Percentiles rank a stretch among this genome's conserved stretches.
Conservation (phyloP, 2,888 invertebrate species). For the Temnothorax rugatulus region DNA sequence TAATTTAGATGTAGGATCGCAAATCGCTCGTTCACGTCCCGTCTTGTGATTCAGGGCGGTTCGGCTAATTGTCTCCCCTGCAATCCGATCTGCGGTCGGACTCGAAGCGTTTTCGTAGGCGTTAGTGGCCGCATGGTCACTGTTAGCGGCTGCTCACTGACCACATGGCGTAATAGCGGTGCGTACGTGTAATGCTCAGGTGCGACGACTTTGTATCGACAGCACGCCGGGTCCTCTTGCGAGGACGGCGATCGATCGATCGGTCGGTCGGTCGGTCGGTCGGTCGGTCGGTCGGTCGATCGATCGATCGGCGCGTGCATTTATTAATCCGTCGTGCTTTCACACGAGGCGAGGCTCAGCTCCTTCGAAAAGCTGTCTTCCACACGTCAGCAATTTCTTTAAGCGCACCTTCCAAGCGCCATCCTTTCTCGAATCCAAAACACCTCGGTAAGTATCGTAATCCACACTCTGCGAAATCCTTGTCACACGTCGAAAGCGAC, state of each 20-base stretch:
- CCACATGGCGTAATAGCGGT: conserved; percentile 37
- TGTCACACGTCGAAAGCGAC: conserved; percentile 32
- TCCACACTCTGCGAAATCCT: conserved; percentile 38
- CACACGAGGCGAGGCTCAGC: not conserved
- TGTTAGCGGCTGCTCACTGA: conserved; percentile 36
- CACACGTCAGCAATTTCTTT: conserved; percentile 31
- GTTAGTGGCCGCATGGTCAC: conserved; percentile 50
- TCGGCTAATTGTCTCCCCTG: conserved; percentile 46
- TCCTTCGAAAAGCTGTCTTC: not conserved
- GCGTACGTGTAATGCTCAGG: conserved; percentile 48
- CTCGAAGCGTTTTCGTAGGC: conserved; percentile 55
- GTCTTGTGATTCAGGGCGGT: conserved; percentile 40
- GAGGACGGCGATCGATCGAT: conserved; percentile 15
- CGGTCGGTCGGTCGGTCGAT: not conserved
- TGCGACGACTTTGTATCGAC: conserved; percentile 41
- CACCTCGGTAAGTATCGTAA: conserved; percentile 47
- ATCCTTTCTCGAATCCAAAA: conserved; percentile 6
- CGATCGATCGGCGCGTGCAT: not conserved
- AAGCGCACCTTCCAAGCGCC: conserved; percentile 1
- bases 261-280: conserved; percentile 15
- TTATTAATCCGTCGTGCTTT: conserved; percentile 4
- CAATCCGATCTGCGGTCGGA: conserved; percentile 50
- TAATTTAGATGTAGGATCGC: conserved; percentile 39
- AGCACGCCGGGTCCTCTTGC: not conserved
- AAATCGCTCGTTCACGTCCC: conserved; percentile 40